These are phyloP conservation scores for Thalassophryne amazonica DNA, from an alignment of 2,797 vertebrate species.

Conservation along the genomic window DNA sequence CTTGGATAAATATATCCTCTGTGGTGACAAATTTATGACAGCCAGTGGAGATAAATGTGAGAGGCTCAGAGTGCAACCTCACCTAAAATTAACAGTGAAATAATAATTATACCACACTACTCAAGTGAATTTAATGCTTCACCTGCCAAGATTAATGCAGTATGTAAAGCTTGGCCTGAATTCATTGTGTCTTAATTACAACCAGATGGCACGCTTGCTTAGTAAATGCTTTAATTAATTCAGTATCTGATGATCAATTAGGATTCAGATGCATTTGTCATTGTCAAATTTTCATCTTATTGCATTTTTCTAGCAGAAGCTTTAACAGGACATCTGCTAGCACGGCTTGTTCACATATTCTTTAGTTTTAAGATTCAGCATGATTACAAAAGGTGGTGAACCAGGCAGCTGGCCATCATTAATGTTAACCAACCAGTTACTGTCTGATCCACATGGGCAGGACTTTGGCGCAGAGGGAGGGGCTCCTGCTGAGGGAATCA, in stretches of 20 bases:
- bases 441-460: slow-evolving; percentile 39
- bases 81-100: neutral
- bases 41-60: no score
- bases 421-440: slow-evolving; percentile 54
- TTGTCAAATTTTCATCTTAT: slow-evolving; percentile 48
- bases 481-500: slow-evolving; percentile 35
- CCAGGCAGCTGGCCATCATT: slow-evolving; percentile 51
- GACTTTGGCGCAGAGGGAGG: slow-evolving; percentile 21
- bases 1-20: no score
- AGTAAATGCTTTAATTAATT: slow-evolving; percentile 39
- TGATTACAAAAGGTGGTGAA: slow-evolving; percentile 48
- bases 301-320: slow-evolving; percentile 45
- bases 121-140: neutral
- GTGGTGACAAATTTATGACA: slow-evolving; percentile 10
- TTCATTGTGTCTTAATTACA: slow-evolving; percentile 36
- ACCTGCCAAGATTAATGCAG: slow-evolving; percentile 2
- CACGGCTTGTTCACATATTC: slow-evolving; percentile 17
- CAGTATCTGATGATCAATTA: slow-evolving; percentile 50
- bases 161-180: slow-evolving; percentile 4
- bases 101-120: neutral
- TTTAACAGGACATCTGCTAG: slow-evolving; percentile 55
- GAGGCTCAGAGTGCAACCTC: neutral
- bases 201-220: neutral
- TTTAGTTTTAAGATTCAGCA: slow-evolving; percentile 28
- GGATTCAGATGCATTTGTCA: slow-evolving; percentile 50